Percentiles rank a stretch among this genome's conserved stretches.
Conservation (phyloP, 2,797 vertebrate species). For the Capromys pilorides region DNA sequence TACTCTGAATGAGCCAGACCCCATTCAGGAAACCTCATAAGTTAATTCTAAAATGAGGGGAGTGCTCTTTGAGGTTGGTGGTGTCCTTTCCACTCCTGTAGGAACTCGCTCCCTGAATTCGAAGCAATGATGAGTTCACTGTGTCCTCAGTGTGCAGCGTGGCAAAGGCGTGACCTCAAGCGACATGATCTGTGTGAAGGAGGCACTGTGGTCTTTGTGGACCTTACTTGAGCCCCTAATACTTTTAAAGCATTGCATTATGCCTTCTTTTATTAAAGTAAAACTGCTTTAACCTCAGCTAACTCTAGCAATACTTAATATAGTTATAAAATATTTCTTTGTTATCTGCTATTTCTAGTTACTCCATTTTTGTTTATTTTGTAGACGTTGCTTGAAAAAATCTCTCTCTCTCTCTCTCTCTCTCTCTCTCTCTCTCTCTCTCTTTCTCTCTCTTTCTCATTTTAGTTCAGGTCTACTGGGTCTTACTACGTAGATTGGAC, state of each 20-base stretch:
- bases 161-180: not conserved
- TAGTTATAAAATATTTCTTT: not conserved
- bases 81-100: not conserved
- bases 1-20: not conserved
- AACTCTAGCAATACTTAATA: not conserved
- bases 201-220: not conserved
- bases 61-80: not conserved
- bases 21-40: not conserved
- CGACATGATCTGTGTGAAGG: not conserved
- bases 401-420: too few species aligned
- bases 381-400: not conserved
- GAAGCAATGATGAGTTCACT: not conserved
- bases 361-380: not conserved
- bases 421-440: too few species aligned
- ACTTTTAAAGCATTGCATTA: not conserved
- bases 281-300: not conserved
- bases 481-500: too few species aligned
- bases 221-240: not conserved
- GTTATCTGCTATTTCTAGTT: not conserved
- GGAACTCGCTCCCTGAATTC: not conserved
- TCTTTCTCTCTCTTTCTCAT: too few species aligned
- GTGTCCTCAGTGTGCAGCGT: fast-evolving
- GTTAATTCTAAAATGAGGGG: not conserved
- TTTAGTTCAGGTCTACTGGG: too few species aligned
- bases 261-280: constrained; percentile 18